Evolutionary conservation across 2,888 invertebrate species (phyloP), one percentile per base, ranked within the genome.

Genomic region (Dorcus hopei): DNA sequence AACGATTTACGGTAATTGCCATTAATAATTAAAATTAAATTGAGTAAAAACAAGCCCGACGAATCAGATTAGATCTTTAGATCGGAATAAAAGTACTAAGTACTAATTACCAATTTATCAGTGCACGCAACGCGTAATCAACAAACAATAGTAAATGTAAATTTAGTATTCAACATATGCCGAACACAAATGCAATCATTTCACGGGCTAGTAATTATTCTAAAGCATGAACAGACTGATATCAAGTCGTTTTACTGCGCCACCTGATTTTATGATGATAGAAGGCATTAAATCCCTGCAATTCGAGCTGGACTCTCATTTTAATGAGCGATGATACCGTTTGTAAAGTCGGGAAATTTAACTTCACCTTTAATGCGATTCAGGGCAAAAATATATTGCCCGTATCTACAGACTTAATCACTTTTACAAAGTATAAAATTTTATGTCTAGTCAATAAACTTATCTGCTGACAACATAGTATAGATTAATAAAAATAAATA

Each of bases 261-360:
- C 65, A 70, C 70, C 70, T 72, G 72, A 72, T 72, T 72, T 72
- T 68, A 70, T 66, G 70, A 67, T 70, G 70, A 71, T 72, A 70
- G 70, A 64, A 63, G 63, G 66, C 65, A 67, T 67, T 65, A 67
- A 67, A 67, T 64, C 58, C 19, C 65, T 54, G 68, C 63, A 64
- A 68, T 66, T 68, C 62, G 64, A 64, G 66, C 66, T 65, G 66
- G 69, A 69, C 69, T 64, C 54, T 62, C 65, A 63, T 68, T 70
- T 72, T 70, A 71, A 70, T 71, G 70, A 68, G 70, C 70, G 70
- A 71, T 68, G 67, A 62, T 64, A 61, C 63, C 65, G 71, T 70
- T 71, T 68, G 69, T 66, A 66, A 62, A 33, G 64, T 68, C 68
- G 67, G 71, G 66, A 69, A 72, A 68, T 65, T 67, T 61, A 58